Conservation (phyloP, 2,113 vertebrate species). For the Lates calcarifer region DNA sequence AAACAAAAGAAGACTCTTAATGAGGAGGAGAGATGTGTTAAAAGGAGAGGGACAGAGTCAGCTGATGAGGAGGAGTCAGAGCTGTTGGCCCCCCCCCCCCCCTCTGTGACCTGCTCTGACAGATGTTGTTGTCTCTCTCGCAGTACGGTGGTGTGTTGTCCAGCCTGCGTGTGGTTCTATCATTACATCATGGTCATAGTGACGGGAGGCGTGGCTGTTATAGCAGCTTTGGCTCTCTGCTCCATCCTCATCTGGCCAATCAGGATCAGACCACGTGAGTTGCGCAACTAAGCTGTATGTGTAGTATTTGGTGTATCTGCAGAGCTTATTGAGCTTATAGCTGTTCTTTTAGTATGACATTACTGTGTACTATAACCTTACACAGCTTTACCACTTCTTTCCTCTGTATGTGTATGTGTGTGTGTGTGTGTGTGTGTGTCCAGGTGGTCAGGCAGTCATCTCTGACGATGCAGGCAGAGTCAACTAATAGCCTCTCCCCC, state of each 20-base stretch:
- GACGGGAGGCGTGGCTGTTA: conserved; percentile 87
- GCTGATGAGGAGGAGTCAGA: neutral
- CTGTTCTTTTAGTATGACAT: neutral
- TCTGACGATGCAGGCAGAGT: conserved; percentile 4
- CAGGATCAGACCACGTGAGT: conserved; percentile 87
- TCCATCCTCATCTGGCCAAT: conserved; percentile 93
- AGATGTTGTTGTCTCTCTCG: neutral
- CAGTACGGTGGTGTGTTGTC: conserved; percentile 88
- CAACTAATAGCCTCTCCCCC: conserved; percentile 13
- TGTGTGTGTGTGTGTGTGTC: conserved; percentile 6
- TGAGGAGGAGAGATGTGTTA: too few species aligned
- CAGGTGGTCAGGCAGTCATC: conserved; percentile 16
- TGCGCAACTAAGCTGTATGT: accelerated
- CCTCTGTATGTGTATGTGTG: neutral
- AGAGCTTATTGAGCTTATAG: too few species aligned
- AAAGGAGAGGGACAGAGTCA: too few species aligned
- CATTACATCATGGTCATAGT: conserved; percentile 91
- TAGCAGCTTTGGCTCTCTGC: conserved; percentile 83
- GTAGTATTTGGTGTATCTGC: neutral
- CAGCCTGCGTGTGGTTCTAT: conserved; percentile 88
- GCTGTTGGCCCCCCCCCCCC: too few species aligned
- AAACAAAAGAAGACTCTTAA: too few species aligned
- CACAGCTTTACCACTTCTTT: neutral
- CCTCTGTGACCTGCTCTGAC: neutral
- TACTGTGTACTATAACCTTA: too few species aligned